Evolutionary conservation across 2,797 vertebrate species (phyloP), one percentile per base, ranked within the genome.

Genomic region (Tokudaia tokunoshimensis): DNA sequence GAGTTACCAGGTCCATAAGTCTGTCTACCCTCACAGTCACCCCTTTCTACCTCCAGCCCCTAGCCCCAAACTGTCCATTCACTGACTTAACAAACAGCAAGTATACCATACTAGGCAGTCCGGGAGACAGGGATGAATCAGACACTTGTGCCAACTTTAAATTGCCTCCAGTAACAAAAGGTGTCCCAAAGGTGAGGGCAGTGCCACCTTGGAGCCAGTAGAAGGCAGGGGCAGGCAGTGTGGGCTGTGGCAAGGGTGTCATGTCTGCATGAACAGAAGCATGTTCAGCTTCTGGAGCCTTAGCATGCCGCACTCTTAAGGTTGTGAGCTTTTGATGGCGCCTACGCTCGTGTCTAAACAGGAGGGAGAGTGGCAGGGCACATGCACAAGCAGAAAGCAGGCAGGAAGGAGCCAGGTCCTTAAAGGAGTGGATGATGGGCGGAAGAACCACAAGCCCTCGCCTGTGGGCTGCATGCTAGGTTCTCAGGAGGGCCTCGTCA

Each of bases 401-500:
- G 74, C 24, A 75, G 88, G 50, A 80, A 72, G 88, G 41, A 44
- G 17, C 4, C 10, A 31, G 37, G 15, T 29, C 34, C n/a, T 63
- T 26, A 37, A 34, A 72, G 50, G n/a, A 37, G 5, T 19, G n/a
- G 22, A 67, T 6, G 10, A 31, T 37, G 37, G 57, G 34, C 17
- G 0, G 1, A 41, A 37, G 34, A 85, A 80, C 17, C 44, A 6
- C 6, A 8, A 55, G 67, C 61, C 78, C 74, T 80, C 15, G 76
- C 5, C 0, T 65, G 29, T 82, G 55, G 22, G 55, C 50, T 3
- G 0, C n/a, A 3, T 0, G 12, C 52, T 22, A 3, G 63, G 55
- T 65, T 13, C 52, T 59, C 31, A 22, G 10, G 88, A 50, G 12
- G 1, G 26, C 44, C 4, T 22, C 52, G 10, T 37, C 41, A 67